Base-by-base conservation (phyloP, 2,113 vertebrate genomes). In the Corythoichthys haematopterus region DNA sequence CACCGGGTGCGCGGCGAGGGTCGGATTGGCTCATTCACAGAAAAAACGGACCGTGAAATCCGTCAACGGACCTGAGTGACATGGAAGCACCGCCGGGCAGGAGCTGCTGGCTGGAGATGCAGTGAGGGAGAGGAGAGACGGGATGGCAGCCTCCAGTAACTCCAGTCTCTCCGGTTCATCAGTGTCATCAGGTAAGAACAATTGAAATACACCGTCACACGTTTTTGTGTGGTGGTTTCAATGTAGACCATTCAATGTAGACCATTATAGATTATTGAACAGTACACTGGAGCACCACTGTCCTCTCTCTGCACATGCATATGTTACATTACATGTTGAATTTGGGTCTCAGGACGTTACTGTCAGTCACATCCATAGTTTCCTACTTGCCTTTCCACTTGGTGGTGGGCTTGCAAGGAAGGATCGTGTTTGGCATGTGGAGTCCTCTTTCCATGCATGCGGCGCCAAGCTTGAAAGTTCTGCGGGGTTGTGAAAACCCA, bases 141-240 rank as follows among this genome's bases (percentile, higher is more conserved):
- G 83, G 81, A 98, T 98, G 96, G 96, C 96, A 88, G 94, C 96
- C 78, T 98, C 96, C 80, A 98, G 96, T 74, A 98, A 95, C 94
- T 98, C 96, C 73, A 98, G 96, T 87, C 91, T 98, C 85, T 98
- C 96, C 64, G 96, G 96, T 88, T 98, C 96, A 60, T 98, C 96
- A 2, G 81, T 97, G 74, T 97, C 96, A 85, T 98, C 96, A 20
- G 96, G 96, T 98, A 90, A 95, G 95, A 93, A 60, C 71, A 72
- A 15, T 13, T 28, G 3, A 52, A 53, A 56, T 56, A 28, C 20
- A 28, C 20, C 20, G 20, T 28, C 20, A 28, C 20, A 28, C 20
- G 20, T 28, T 28, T 28, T 28, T 28, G 20, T 28, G 20, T 28
- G 20, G 20, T 28, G 20, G 20, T 28, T 28, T 28, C 20, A 28